Base-by-base conservation (phyloP, 2,113 vertebrate genomes). In the Fregata magnificens region DNA sequence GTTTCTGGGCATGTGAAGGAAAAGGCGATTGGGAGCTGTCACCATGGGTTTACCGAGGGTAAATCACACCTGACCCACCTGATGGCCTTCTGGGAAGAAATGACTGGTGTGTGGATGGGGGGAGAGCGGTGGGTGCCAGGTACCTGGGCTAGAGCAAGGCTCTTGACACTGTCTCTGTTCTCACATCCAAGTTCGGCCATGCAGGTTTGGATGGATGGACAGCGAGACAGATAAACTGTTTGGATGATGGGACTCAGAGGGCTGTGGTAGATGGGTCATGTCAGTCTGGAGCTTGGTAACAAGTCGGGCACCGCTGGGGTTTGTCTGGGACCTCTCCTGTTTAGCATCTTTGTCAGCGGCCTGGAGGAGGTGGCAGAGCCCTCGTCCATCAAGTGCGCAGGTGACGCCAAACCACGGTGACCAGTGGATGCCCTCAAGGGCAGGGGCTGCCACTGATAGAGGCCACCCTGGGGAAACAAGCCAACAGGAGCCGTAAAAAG, bases 401-500 rank as follows among this genome's bases (percentile, higher is more conserved):
- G 24, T 80, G 31, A 59, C 34, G 47, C 28, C 21, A 59, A 61
- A 13, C 26, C 12, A 19, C 2, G 4, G 13, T 32, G 24, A 49
- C 28, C 9, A 18, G 12, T 21, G 18, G 18, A 32, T 72, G 18
- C 3, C 20, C 14, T 63, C 22, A 34, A 38, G 19, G 58, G 16
- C 26, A 78, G 53, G 53, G 1, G 0, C 13, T 88, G 70, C 32
- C 12, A 40, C 32, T 9, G 2, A 31, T 25, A 73, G 19, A 13
- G 11, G 0, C 49, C 32, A 32, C 0, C 0, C 25, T 76, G 19
- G 15, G 12, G 14, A 18, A 73, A 31, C 3, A 5, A 61, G 6
- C 6, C 58, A 52, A 17, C 13, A 36, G 9, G 18, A 69, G 5
- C 20, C 1, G 0, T 50, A 44, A 49, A 56, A 26, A 71, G 11